Base-by-base conservation (phyloP, 2,888 invertebrate genomes). In the Apamea monoglypha region DNA sequence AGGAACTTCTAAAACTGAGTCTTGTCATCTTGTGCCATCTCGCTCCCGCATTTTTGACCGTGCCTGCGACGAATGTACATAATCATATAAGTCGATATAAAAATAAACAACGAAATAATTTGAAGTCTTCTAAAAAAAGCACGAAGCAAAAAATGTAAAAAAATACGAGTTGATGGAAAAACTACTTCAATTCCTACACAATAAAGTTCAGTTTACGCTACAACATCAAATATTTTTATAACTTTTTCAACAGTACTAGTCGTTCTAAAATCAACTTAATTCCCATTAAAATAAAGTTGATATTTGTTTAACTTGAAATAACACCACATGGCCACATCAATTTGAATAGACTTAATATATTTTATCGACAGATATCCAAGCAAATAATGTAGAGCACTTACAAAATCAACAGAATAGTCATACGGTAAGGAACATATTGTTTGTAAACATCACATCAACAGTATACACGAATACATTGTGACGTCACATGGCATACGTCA, bases 341-440 rank as follows among this genome's bases (percentile, higher is more conserved):
- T 18, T 18, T 47, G 47, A 47, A 47, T 18, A 50, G 6, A 50
- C 6, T 18, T 6, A 5, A 47, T 18, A 53, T 53, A 25, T 21
- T 8, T 56, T 40, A 32, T 47, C 59, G 67, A 73, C 53, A 61
- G 25, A 78, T 4, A 32, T 18, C 63, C 53, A n/a, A 47, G 21
- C 79, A 83, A 83, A 32, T n/a, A 69, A 83, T 44, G 29, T 10
- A 21, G 36, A 12, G 4, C 78, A 64, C 40, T 44, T 25, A 78
- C 68, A 69, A 25, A 36, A 47, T 70, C 56, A 84, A 80, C 59
- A 76, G 16, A 44, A 47, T 21, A 63, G 4, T 72, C 50, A 40
- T 64, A 76, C 50, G 18, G 2, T 50, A 77, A 84, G 84, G 84
- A 84, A 84, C 84, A 78, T 84, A 71, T 61, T 50, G 56, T 14